These are phyloP conservation scores for Carlito syrichta DNA, from an alignment of 2,113 vertebrate genomes.

Conservation along the genomic window DNA sequence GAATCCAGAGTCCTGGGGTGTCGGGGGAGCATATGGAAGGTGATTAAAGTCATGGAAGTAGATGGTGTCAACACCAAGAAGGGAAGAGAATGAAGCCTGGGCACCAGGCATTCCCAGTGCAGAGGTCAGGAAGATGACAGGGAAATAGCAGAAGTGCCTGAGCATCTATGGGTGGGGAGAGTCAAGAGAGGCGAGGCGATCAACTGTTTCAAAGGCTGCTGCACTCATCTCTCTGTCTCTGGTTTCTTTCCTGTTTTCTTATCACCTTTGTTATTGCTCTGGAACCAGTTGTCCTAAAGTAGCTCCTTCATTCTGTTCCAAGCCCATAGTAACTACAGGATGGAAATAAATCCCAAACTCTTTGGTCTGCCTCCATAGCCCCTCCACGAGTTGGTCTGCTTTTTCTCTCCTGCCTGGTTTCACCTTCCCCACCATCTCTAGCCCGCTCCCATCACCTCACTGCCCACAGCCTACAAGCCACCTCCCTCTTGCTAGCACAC, in stretches of 20 bases:
- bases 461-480: background rate
- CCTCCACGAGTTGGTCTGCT: background rate
- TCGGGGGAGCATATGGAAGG: background rate
- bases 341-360: background rate
- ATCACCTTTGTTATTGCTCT: background rate
- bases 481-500: background rate
- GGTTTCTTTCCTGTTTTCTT: background rate
- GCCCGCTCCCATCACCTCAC: background rate
- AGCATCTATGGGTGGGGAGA: background rate
- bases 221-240: background rate
- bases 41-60: background rate
- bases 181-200: accelerated
- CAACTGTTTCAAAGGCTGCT: background rate
- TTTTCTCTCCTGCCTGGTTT: background rate
- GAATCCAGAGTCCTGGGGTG: background rate
- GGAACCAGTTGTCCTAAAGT: background rate
- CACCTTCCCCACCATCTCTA: background rate
- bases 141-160: no score
- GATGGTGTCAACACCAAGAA: background rate
- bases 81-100: background rate
- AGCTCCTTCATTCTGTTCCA: background rate
- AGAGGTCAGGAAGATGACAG: background rate
- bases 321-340: background rate
- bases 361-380: background rate
- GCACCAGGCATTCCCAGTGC: background rate